Evolutionary conservation across 2,888 invertebrate genomes (phyloP).

Genomic region (Amblyjoppa fuscipennis): DNA sequence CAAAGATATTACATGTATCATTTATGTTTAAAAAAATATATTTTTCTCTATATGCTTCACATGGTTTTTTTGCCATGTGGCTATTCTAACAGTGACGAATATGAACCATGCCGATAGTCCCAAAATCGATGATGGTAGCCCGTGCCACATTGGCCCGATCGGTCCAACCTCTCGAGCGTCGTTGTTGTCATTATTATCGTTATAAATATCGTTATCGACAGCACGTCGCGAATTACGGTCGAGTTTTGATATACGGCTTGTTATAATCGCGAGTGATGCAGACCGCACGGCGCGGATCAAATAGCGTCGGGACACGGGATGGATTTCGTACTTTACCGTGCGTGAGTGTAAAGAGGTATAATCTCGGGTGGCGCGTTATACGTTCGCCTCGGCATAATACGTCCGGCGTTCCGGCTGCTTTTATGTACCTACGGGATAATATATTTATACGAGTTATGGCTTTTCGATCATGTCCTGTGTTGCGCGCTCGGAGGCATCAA

Average conservation of each 20-base stretch:
- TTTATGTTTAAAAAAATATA: no score
- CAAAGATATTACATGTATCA: no score
- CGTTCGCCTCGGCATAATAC: slow-evolving; percentile 40
- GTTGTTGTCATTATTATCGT: slow-evolving; percentile 19
- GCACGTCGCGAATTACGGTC: slow-evolving; percentile 48
- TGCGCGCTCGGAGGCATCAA: slow-evolving; percentile 71
- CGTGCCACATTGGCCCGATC: no score
- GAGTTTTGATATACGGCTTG: slow-evolving; percentile 54
- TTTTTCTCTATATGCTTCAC: no score
- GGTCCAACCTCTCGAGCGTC: neutral
- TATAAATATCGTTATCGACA: slow-evolving; percentile 40
- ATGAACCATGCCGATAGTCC: no score
- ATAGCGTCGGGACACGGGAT: slow-evolving; percentile 15
- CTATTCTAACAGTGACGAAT: no score
- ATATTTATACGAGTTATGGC: slow-evolving; percentile 74
- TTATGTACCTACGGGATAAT: slow-evolving; percentile 70
- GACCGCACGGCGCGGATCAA: slow-evolving; percentile 58
- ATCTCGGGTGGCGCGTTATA: slow-evolving; percentile 31
- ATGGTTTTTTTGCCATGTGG: no score
- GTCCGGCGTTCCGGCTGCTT: slow-evolving; percentile 57
- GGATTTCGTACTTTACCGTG: slow-evolving; percentile 5
- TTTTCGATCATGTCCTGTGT: slow-evolving; percentile 73
- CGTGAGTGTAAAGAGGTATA: slow-evolving; percentile 40
- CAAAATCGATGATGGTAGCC: no score
- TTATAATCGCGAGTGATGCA: slow-evolving; percentile 64